Evolutionary conservation across 1,140 invertebrate species (phyloP).

Genomic region (Apis cerana): DNA sequence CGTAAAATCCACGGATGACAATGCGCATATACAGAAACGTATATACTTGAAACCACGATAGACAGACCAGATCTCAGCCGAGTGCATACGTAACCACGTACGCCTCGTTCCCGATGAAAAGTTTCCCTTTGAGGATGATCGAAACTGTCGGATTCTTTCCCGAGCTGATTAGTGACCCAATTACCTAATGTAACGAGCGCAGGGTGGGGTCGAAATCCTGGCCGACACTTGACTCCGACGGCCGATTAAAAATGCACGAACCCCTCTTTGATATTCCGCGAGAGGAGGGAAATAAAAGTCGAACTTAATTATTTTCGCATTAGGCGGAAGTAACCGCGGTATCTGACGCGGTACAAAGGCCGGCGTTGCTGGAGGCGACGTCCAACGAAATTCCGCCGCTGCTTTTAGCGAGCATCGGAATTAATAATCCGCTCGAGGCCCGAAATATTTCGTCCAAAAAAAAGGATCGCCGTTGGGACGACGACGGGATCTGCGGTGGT

Average conservation of each 20-base stretch:
- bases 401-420: conserved; percentile 60
- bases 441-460: conserved; percentile 35
- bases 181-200: conserved; percentile 39
- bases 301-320: conserved; percentile 57
- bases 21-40: too few species aligned
- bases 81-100: too few species aligned
- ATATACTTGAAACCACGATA: too few species aligned
- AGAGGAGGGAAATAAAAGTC: conserved; percentile 37
- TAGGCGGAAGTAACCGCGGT: conserved; percentile 52
- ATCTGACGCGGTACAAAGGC: conserved; percentile 27
- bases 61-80: too few species aligned
- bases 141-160: background rate
- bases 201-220: too few species aligned
- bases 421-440: conserved; percentile 45
- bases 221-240: background rate
- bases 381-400: conserved; percentile 43
- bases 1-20: too few species aligned
- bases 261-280: conserved; percentile 29
- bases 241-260: conserved; percentile 39
- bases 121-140: conserved; percentile 3
- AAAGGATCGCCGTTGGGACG: background rate
- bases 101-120: background rate
- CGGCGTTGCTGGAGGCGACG: background rate
- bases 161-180: conserved; percentile 35
- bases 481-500: background rate